Evolutionary conservation across 2,113 vertebrate genomes (phyloP).

Genomic region (Stegastes partitus): DNA sequence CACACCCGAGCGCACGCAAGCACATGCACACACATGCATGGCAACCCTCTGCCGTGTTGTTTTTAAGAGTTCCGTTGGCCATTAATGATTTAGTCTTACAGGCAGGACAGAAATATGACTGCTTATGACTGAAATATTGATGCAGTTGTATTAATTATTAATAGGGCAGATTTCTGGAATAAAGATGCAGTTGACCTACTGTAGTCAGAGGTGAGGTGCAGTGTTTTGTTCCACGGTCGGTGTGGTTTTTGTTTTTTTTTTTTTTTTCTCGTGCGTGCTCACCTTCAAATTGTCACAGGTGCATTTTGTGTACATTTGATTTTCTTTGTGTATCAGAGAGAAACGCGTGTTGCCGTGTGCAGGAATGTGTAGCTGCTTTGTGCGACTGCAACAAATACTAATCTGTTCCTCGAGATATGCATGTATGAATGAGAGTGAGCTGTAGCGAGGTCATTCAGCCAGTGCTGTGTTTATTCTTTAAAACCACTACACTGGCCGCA

Average conservation of each 20-base stretch:
- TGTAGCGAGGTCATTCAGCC: constrained; percentile 9
- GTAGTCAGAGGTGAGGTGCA: constrained; percentile 66
- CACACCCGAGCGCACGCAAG: not conserved
- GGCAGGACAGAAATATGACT: constrained; percentile 82
- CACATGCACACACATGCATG: not conserved
- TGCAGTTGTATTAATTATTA: constrained; percentile 72
- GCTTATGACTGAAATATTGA: constrained; percentile 83
- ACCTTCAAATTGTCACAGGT: constrained; percentile 3
- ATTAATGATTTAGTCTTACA: constrained; percentile 83
- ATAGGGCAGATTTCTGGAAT: constrained; percentile 76
- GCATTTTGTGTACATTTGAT: constrained; percentile 1
- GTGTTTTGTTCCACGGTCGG: constrained; percentile 22
- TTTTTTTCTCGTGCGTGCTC: not conserved
- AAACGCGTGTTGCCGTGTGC: not conserved
- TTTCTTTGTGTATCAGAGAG: constrained; percentile 4
- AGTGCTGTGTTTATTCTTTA: constrained; percentile 51
- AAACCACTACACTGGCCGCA: constrained; percentile 39
- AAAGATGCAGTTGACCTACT: constrained; percentile 82
- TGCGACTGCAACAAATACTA: constrained; percentile 19
- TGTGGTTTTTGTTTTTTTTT: too few species aligned
- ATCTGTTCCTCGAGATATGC: constrained; percentile 43
- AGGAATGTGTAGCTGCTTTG: not conserved
- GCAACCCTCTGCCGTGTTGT: constrained; percentile 64
- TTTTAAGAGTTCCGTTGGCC: constrained; percentile 70
- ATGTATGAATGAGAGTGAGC: constrained; percentile 62